Percentiles rank a stretch among this genome's conserved stretches.
Conservation (phyloP, 1,140 invertebrate genomes). For the Drosophila mayri region DNA sequence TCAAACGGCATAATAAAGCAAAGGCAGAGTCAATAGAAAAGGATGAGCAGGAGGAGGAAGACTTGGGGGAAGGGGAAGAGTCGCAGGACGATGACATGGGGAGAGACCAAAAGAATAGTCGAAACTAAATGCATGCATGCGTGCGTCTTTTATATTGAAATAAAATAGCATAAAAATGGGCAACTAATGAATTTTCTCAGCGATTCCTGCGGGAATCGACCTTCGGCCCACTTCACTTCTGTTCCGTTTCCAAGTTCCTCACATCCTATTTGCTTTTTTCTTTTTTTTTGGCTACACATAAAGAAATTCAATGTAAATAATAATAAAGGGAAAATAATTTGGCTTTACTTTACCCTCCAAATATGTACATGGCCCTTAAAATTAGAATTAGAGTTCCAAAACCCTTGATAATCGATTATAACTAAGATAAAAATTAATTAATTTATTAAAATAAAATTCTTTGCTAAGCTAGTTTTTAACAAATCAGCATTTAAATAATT, state of each 20-base stretch:
- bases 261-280: not conserved
- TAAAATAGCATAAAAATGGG: constrained; percentile 61
- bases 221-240: constrained; percentile 39
- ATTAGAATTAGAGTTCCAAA: too few species aligned
- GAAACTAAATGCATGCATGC: constrained; percentile 65
- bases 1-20: constrained; percentile 77
- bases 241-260: constrained; percentile 35
- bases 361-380: too few species aligned
- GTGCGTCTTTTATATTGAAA: constrained; percentile 60
- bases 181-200: constrained; percentile 80
- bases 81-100: not conserved
- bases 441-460: not conserved
- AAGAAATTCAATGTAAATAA: not conserved
- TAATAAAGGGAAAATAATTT: not conserved
- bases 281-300: not conserved
- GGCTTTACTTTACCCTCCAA: too few species aligned
- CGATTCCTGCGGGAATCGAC: constrained; percentile 75
- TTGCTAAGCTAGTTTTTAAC: not conserved
- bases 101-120: constrained; percentile 14
- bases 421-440: not conserved
- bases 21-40: constrained; percentile 1
- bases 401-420: not conserved
- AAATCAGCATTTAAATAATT: too few species aligned
- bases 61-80: not conserved
- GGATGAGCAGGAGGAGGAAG: not conserved